A percentile compares a stretch with the other conserved stretches of the same genome.
Conservation (phyloP, 2,797 vertebrate genomes). For the Garrulus glandarius region DNA sequence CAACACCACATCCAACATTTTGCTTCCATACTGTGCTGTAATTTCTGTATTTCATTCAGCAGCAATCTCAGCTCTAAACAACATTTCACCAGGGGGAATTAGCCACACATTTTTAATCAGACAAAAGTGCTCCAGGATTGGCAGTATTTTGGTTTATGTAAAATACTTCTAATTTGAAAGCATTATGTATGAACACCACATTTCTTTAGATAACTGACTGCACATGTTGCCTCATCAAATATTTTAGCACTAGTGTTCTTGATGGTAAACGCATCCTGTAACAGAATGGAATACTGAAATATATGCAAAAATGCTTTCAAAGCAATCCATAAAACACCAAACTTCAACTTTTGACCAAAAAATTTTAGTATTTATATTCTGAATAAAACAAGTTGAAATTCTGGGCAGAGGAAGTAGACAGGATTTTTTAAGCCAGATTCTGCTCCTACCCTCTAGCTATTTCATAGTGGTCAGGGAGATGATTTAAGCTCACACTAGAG, state of each 20-base stretch:
- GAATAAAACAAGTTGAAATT: neutral
- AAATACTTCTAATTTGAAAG: neutral
- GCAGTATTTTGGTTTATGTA: neutral
- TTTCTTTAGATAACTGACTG: neutral
- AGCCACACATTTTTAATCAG: neutral
- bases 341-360: neutral
- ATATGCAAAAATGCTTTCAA: neutral
- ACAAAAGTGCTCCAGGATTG: neutral
- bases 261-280: neutral
- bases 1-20: neutral
- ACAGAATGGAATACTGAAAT: neutral
- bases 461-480: neutral
- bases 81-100: neutral
- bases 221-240: neutral
- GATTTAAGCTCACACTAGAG: neutral
- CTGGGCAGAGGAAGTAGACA: neutral
- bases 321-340: neutral
- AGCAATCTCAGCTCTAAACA: neutral
- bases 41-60: neutral
- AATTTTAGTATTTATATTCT: neutral
- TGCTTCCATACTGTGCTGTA: neutral
- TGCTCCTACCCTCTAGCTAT: neutral
- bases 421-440: neutral
- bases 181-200: neutral
- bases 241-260: neutral